A percentile compares a stretch with the other conserved stretches of the same genome.
Conservation (phyloP, 2,888 invertebrate genomes). For the Meteorus colon region DNA sequence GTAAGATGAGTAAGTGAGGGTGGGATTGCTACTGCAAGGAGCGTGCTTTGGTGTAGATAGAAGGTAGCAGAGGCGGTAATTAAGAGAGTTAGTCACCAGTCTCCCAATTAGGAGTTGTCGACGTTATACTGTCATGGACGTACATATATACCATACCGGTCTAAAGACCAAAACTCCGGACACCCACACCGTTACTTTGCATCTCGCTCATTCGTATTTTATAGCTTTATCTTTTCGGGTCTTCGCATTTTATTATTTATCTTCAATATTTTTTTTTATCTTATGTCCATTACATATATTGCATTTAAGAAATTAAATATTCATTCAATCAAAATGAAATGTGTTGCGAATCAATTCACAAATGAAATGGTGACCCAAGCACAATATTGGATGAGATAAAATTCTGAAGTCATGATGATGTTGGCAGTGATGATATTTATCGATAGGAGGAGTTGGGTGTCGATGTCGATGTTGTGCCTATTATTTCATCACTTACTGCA, state of each 20-base stretch:
- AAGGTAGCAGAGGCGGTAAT: slow-evolving; percentile 73
- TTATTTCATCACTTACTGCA: not conserved
- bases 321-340: too few species aligned
- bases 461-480: not conserved
- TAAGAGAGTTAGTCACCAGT: slow-evolving; percentile 75
- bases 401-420: too few species aligned
- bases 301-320: too few species aligned
- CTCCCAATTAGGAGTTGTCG: slow-evolving; percentile 72
- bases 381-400: too few species aligned
- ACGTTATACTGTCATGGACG: slow-evolving; percentile 47
- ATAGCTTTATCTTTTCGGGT: not conserved
- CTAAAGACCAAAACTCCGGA: slow-evolving; percentile 61
- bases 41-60: slow-evolving; percentile 43
- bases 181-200: slow-evolving; percentile 57
- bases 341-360: too few species aligned
- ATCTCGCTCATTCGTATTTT: not conserved
- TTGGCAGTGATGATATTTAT: not conserved
- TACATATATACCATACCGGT: slow-evolving; percentile 57
- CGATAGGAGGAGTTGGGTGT: not conserved
- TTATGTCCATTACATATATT: too few species aligned
- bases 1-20: slow-evolving; percentile 47
- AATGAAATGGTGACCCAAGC: too few species aligned
- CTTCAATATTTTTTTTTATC: too few species aligned
- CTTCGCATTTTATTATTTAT: too few species aligned
- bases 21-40: slow-evolving; percentile 50